A percentile compares a stretch with the other conserved stretches of the same genome.
Evolutionary conservation across 2,113 vertebrate species (phyloP).

Genomic region (Austrofundulus limnaeus): DNA sequence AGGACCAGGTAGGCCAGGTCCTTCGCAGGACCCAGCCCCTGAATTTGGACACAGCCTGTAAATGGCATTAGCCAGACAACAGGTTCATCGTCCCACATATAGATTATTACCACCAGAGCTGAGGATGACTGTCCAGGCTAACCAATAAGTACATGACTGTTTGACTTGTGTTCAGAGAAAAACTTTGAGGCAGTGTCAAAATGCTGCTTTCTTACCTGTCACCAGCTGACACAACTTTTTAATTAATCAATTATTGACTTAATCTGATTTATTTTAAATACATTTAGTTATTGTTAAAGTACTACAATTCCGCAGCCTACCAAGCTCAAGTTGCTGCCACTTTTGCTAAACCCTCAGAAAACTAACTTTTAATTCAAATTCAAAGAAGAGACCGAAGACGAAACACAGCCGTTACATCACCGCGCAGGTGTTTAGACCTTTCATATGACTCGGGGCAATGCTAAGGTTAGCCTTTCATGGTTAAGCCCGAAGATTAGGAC

Average conservation of each 20-base stretch:
- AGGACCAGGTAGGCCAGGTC: too few species aligned
- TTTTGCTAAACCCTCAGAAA: conserved; percentile 1
- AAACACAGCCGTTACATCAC: conserved; percentile 59
- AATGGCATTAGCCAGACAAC: too few species aligned
- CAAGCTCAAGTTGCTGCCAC: not conserved
- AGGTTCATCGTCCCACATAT: too few species aligned
- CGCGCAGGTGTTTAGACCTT: conserved; percentile 42
- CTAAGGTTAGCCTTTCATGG: conserved; percentile 63
- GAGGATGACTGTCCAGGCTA: too few species aligned
- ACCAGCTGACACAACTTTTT: not conserved
- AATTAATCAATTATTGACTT: not conserved
- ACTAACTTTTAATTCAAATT: conserved; percentile 39
- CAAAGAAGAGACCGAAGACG: conserved; percentile 21
- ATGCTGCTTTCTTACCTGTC: too few species aligned
- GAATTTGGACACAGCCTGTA: too few species aligned
- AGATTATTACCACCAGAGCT: too few species aligned
- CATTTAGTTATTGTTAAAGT: not conserved
- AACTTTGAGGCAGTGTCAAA: too few species aligned
- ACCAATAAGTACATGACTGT: too few species aligned
- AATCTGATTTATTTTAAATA: not conserved
- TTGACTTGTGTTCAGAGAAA: too few species aligned
- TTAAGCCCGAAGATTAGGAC: conserved; percentile 73
- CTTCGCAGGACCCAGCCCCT: too few species aligned
- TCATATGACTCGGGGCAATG: conserved; percentile 41
- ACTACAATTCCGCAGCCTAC: not conserved